These are phyloP conservation scores for Sesamia nonagrioides DNA, from an alignment of 1,140 invertebrate species.

Conservation along the genomic window DNA sequence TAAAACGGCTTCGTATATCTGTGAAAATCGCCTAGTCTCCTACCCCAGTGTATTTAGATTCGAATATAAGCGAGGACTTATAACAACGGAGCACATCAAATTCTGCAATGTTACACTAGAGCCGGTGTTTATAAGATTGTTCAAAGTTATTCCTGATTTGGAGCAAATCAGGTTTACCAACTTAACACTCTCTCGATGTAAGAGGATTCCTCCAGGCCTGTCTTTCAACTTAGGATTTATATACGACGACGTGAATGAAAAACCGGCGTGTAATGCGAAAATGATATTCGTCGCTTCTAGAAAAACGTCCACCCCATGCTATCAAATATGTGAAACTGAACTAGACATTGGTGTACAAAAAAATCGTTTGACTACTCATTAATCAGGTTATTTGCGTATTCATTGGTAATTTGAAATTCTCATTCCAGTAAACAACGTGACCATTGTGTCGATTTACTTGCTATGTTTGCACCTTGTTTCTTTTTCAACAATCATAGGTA, in stretches of 20 bases:
- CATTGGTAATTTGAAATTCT: constrained; percentile 10
- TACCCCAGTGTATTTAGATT: constrained; percentile 70
- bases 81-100: constrained; percentile 70
- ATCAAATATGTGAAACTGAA: constrained; percentile 79
- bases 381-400: constrained; percentile 2
- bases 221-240: constrained; percentile 73
- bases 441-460: neutral
- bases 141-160: constrained; percentile 73
- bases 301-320: constrained; percentile 76
- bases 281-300: constrained; percentile 77
- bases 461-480: neutral
- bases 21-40: constrained; percentile 71
- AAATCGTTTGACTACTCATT: constrained; percentile 57
- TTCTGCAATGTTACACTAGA: constrained; percentile 74
- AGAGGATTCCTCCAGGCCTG: constrained; percentile 75
- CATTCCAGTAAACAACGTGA: constrained; percentile 5
- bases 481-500: neutral
- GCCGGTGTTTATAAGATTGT: constrained; percentile 58
- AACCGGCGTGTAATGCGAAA: constrained; percentile 64
- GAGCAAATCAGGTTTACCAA: constrained; percentile 79
- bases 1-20: constrained; percentile 78
- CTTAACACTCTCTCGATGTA: constrained; percentile 70
- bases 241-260: constrained; percentile 75
- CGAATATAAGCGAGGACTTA: constrained; percentile 68
- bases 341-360: constrained; percentile 70